A percentile compares a stretch with the other conserved stretches of the same genome.
Conservation (phyloP, 2,113 vertebrate species). For the Gallinago media region DNA sequence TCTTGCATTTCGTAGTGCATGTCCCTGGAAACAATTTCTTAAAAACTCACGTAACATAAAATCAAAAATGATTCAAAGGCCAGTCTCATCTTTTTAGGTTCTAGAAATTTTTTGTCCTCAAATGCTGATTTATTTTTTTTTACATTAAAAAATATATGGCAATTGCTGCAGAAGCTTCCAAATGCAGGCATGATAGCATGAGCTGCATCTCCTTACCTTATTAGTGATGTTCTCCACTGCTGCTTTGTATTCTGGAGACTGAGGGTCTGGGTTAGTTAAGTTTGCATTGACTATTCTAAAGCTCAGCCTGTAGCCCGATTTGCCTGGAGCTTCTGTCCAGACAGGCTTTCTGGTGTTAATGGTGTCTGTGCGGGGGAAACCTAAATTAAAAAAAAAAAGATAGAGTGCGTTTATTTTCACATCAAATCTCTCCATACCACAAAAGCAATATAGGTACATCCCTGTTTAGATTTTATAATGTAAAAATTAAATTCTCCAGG, state of each 20-base stretch:
- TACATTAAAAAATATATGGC: background rate
- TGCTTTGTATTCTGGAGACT: constrained; percentile 52
- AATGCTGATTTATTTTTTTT: background rate
- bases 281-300: constrained; percentile 76
- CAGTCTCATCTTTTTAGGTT: background rate
- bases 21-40: background rate
- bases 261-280: constrained; percentile 49
- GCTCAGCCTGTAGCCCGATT: constrained; percentile 52
- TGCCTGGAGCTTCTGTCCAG: background rate
- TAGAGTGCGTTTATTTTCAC: background rate
- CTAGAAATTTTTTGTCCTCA: background rate
- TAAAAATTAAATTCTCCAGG: background rate
- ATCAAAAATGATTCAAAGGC: background rate
- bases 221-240: constrained; percentile 52
- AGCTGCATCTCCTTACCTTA: constrained; percentile 58
- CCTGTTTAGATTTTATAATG: background rate
- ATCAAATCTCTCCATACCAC: background rate
- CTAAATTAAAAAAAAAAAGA: background rate
- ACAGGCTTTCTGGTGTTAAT: background rate
- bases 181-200: background rate
- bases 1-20: background rate
- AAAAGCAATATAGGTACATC: background rate
- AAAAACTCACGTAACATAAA: background rate
- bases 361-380: background rate
- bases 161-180: background rate